Conservation (phyloP, 2,888 invertebrate species). For the Cataglyphis altisquamis region DNA sequence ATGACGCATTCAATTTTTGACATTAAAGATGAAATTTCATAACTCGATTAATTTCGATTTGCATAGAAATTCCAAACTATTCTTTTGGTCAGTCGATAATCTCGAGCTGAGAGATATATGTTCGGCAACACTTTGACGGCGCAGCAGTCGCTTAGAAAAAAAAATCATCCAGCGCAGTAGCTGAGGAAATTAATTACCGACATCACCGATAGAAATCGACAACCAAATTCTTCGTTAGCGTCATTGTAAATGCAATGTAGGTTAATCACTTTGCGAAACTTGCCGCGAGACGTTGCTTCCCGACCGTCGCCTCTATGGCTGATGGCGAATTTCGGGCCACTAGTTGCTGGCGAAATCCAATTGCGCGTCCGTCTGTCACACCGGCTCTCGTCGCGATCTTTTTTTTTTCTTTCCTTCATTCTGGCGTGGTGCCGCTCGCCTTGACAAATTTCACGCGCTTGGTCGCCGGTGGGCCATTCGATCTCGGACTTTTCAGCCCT, state of each 20-base stretch:
- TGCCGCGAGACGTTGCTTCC: background rate
- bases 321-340: constrained; percentile 36
- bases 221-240: constrained; percentile 70
- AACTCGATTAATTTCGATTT: background rate
- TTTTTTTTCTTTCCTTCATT: background rate
- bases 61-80: background rate
- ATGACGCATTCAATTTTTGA: background rate
- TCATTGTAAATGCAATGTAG: constrained; percentile 69
- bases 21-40: background rate
- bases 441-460: constrained; percentile 32
- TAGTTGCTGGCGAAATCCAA: constrained; percentile 52
- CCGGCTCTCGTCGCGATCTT: background rate
- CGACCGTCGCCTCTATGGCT: background rate
- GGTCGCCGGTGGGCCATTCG: background rate
- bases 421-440: background rate
- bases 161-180: constrained; percentile 12
- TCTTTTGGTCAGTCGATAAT: background rate
- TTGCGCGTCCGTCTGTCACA: constrained; percentile 33
- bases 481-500: background rate
- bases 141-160: background rate
- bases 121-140: background rate
- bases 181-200: constrained; percentile 34
- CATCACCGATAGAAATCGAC: constrained; percentile 26
- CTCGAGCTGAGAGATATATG: background rate
- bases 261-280: constrained; percentile 71